A percentile compares a stretch with the other conserved stretches of the same genome.
Conservation (phyloP, 2,888 invertebrate genomes). For the Caenorhabditis sp. region DNA sequence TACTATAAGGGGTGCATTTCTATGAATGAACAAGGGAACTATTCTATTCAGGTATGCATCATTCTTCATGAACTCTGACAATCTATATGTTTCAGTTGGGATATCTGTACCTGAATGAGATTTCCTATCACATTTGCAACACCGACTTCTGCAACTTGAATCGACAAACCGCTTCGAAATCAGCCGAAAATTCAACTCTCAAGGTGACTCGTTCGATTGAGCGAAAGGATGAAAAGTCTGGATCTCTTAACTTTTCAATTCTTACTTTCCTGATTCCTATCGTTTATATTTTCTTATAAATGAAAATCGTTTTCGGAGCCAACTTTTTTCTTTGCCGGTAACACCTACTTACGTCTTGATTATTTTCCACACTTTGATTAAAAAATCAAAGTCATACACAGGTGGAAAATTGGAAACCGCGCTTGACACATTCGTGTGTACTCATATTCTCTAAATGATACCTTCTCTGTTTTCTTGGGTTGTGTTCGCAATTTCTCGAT, state of each 20-base stretch:
- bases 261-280: neutral
- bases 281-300: neutral
- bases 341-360: neutral
- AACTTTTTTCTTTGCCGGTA: neutral
- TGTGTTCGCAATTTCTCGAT: neutral
- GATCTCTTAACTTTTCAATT: neutral
- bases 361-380: conserved; percentile 1
- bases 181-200: conserved; percentile 29
- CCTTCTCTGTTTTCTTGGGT: neutral
- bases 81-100: conserved; percentile 21
- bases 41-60: conserved; percentile 4
- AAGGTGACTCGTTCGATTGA: conserved; percentile 10
- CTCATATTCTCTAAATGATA: neutral
- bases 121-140: conserved; percentile 40
- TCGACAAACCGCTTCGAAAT: conserved; percentile 18
- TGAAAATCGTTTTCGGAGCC: neutral
- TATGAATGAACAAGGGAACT: conserved; percentile 27
- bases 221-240: neutral
- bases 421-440: neutral
- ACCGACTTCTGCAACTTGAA: conserved; percentile 38
- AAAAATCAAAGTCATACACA: conserved; percentile 6
- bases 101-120: conserved; percentile 26
- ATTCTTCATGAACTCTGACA: neutral
- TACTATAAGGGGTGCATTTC: conserved; percentile 49
- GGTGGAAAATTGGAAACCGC: conserved; percentile 1